Conservation (phyloP, 2,888 invertebrate species). For the Dasysyrphus tricinctus region DNA sequence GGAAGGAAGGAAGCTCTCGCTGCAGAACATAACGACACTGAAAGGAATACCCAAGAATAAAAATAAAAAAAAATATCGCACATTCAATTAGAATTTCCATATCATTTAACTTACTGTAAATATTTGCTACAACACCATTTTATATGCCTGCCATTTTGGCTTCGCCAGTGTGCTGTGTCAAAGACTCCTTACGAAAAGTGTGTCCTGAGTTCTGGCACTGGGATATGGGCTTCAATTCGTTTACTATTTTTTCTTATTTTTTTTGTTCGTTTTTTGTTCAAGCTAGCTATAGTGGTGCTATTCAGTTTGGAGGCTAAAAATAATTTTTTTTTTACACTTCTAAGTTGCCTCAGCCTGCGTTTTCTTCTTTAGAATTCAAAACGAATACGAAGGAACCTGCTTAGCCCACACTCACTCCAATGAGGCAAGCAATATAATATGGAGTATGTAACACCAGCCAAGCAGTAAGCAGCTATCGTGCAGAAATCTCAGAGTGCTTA, state of each 20-base stretch:
- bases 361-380: slow-evolving; percentile 40
- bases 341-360: slow-evolving; percentile 13
- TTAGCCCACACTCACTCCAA: slow-evolving; percentile 30
- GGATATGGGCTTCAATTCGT: slow-evolving; percentile 40
- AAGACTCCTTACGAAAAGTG: slow-evolving; percentile 20
- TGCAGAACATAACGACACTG: slow-evolving; percentile 1
- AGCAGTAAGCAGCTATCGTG: slow-evolving; percentile 32
- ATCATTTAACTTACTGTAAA: slow-evolving; percentile 62
- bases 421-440: slow-evolving; percentile 32
- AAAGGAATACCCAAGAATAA: slow-evolving; percentile 32
- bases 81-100: slow-evolving; percentile 69
- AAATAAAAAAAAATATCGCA: slow-evolving; percentile 44
- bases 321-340: slow-evolving; percentile 12
- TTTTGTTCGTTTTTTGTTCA: background rate
- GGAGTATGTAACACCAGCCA: slow-evolving; percentile 38
- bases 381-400: slow-evolving; percentile 33
- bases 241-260: slow-evolving; percentile 34
- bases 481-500: slow-evolving; percentile 43
- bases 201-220: background rate
- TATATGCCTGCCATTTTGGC: slow-evolving; percentile 33
- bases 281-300: background rate
- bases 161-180: background rate
- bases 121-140: slow-evolving; percentile 50
- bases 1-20: background rate
- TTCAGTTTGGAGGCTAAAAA: slow-evolving; percentile 31